A percentile compares a stretch with the other conserved stretches of the same genome.
These are phyloP conservation scores for Saxidomus purpurata DNA, from an alignment of 1,140 invertebrate species.

Conservation along the genomic window DNA sequence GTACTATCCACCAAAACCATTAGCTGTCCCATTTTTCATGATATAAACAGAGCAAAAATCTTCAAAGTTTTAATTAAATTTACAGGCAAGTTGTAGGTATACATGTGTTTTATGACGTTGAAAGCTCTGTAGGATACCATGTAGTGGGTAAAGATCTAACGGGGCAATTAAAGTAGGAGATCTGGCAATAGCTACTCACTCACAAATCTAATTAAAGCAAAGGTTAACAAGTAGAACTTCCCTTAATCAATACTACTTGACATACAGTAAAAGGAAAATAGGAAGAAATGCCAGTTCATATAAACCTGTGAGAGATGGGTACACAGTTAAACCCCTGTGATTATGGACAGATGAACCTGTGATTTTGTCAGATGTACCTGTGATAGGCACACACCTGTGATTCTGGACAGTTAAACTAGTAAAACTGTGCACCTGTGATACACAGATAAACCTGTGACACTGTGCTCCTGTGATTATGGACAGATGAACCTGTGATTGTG, in stretches of 20 bases:
- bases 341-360: no score
- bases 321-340: no score
- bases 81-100: not conserved
- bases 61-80: conserved; percentile 29
- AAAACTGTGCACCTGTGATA: no score
- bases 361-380: no score
- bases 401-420: no score
- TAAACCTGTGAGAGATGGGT: no score
- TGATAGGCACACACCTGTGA: no score
- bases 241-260: not conserved
- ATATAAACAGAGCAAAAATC: not conserved
- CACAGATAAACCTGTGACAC: no score
- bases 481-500: no score
- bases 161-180: not conserved
- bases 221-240: conserved; percentile 8
- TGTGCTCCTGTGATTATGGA: no score
- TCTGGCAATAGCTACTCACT: conserved; percentile 7
- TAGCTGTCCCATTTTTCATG: not conserved
- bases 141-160: not conserved
- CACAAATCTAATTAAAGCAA: not conserved
- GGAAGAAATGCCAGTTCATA: no score
- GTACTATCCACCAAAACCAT: not conserved
- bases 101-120: conserved; percentile 8
- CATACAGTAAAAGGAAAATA: no score
- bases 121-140: not conserved